A percentile compares a stretch with the other conserved stretches of the same genome.
Evolutionary conservation across 64 coral and sea anemone genomes (phyloP).

Genomic region (Exaiptasia diaphana): DNA sequence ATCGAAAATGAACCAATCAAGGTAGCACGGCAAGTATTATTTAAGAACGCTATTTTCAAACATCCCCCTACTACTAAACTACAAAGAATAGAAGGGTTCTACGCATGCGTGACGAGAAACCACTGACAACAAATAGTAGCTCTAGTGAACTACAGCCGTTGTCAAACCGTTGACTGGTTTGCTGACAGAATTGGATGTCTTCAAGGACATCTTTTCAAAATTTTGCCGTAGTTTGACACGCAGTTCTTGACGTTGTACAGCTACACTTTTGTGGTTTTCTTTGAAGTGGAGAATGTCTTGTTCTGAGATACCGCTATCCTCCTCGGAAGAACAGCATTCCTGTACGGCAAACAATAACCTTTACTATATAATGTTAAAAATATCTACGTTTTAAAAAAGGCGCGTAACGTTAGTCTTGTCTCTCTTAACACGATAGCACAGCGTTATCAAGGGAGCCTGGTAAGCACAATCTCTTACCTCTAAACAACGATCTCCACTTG

Average conservation of each 20-base stretch:
- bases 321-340: slow-evolving; percentile 76
- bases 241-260: slow-evolving; percentile 72
- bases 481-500: neutral
- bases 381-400: neutral
- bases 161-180: slow-evolving; percentile 64
- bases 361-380: neutral
- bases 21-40: no score
- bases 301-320: slow-evolving; percentile 74
- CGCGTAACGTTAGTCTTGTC: neutral
- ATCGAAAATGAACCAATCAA: no score
- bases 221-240: slow-evolving; percentile 80
- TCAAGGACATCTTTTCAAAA: slow-evolving; percentile 72
- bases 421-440: neutral
- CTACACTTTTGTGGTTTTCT: slow-evolving; percentile 72
- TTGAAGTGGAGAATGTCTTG: slow-evolving; percentile 78
- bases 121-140: neutral
- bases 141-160: slow-evolving; percentile 65
- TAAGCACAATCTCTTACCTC: neutral
- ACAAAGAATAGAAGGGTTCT: neutral
- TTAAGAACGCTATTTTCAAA: no score
- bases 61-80: no score
- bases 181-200: slow-evolving; percentile 11
- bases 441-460: neutral
- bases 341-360: neutral
- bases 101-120: slow-evolving; percentile 18